Conservation (phyloP, 2,113 vertebrate genomes). For the Vombatus ursinus region DNA sequence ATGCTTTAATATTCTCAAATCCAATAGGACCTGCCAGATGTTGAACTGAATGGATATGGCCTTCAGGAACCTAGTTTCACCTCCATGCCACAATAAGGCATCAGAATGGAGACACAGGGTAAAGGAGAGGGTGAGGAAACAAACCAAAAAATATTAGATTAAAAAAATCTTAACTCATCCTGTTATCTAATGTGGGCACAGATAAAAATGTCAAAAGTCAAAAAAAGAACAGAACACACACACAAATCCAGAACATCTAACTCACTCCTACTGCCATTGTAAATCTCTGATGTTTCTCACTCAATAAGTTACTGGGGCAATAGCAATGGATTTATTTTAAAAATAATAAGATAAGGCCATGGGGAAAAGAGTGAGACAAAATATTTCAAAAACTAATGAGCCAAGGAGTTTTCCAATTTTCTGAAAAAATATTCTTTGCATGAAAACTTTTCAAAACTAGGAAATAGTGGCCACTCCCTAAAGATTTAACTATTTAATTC, state of each 20-base stretch:
- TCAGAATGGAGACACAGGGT: neutral
- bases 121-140: neutral
- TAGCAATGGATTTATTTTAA: slow-evolving; percentile 52
- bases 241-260: slow-evolving; percentile 24
- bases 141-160: neutral
- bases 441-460: slow-evolving; percentile 26
- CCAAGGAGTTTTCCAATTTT: slow-evolving; percentile 40
- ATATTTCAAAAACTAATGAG: slow-evolving; percentile 56
- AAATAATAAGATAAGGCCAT: slow-evolving; percentile 55
- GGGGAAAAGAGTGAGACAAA: slow-evolving; percentile 7
- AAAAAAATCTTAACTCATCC: slow-evolving; percentile 27
- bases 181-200: slow-evolving; percentile 11
- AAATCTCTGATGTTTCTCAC: slow-evolving; percentile 46
- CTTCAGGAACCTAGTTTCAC: neutral
- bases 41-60: neutral
- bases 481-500: slow-evolving; percentile 39
- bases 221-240: slow-evolving; percentile 3
- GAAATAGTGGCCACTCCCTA: neutral
- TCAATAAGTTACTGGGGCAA: slow-evolving; percentile 50
- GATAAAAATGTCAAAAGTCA: slow-evolving; percentile 46
- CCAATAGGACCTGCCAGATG: neutral
- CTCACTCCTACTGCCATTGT: slow-evolving; percentile 48
- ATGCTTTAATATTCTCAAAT: neutral
- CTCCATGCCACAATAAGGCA: neutral
- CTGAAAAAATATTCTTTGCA: slow-evolving; percentile 43